A percentile compares a stretch with the other conserved stretches of the same genome.
These are phyloP conservation scores for Dasysyrphus tricinctus DNA, from an alignment of 2,888 invertebrate species.

Conservation along the genomic window DNA sequence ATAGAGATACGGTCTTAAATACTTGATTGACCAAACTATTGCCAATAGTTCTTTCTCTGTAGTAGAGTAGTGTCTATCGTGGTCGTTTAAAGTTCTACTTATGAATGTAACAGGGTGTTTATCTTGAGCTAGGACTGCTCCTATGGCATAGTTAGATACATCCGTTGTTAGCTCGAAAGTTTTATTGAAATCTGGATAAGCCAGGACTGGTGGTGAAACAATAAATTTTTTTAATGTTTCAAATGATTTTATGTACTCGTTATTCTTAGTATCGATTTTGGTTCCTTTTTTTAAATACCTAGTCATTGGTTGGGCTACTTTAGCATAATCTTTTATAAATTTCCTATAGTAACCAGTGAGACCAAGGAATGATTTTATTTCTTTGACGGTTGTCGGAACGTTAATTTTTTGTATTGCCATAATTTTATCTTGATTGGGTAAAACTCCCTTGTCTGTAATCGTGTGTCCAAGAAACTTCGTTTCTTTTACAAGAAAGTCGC, in stretches of 20 bases:
- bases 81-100: not conserved
- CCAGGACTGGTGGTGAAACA: not conserved
- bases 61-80: not conserved
- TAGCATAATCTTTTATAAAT: not conserved
- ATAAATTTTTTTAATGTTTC: not conserved
- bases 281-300: not conserved
- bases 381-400: not conserved
- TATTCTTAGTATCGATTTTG: not conserved
- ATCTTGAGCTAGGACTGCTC: not conserved
- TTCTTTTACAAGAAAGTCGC: not conserved
- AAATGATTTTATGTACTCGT: not conserved
- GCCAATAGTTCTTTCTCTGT: not conserved
- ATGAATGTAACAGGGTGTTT: not conserved
- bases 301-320: too few species aligned
- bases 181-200: not conserved
- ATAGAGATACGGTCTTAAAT: slow-evolving; percentile 1
- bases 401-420: not conserved
- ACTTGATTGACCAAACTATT: not conserved
- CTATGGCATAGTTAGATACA: not conserved
- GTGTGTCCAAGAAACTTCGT: not conserved
- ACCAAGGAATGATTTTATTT: not conserved
- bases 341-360: not conserved
- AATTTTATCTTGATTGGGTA: not conserved
- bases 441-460: too few species aligned
- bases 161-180: not conserved